Evolutionary conservation across 2,113 vertebrate genomes (phyloP), one percentile per base, ranked within the genome.

Genomic region (Xiphophorus hellerii): DNA sequence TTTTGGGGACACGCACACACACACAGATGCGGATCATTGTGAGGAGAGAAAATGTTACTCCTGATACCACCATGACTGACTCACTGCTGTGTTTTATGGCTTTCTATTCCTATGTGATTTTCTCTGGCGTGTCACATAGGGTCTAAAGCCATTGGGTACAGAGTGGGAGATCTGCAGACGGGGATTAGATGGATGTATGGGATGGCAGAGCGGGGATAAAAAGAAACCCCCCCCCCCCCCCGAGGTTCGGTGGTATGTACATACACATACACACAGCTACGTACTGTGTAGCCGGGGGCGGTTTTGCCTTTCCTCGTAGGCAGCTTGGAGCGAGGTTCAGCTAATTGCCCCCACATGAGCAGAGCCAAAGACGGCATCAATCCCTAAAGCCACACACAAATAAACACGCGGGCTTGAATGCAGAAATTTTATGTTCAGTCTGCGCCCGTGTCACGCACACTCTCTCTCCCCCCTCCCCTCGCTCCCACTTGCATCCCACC

Each of bases 101-200:
- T 99, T 99, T 99, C 97, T 98, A 99, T 99, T 99, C 98, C 98
- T 99, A 99, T 99, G 98, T 99, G 98, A 99, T 97, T 96, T 89
- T 95, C 92, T 94, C 94, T 94, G 93, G 87, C 78, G 95, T 96
- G 93, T 99, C 98, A 98, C 96, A 96, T 99, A 98, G 98, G 98
- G 97, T 96, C 94, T 95, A 96, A 99, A 99, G 98, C 97, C 98
- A 99, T 98, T 97, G 96, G 96, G 92, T 97, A 96, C 97, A 93
- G 95, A 94, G 95, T 95, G 96, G 95, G 92, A 94, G 79, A 84
- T 90, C 94, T 87, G 81, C 88, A 84, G 70, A 89, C 58, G 0
- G 64, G 80, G 80, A 88, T 82, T 69, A 83, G 73, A 81, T 73
- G 83, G 78, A 84, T 75, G 78, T 82, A 63, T 66, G 69, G 71